Evolutionary conservation across 1,140 invertebrate genomes (phyloP), one percentile per base, ranked within the genome.

Genomic region (Ceratitis capitata): DNA sequence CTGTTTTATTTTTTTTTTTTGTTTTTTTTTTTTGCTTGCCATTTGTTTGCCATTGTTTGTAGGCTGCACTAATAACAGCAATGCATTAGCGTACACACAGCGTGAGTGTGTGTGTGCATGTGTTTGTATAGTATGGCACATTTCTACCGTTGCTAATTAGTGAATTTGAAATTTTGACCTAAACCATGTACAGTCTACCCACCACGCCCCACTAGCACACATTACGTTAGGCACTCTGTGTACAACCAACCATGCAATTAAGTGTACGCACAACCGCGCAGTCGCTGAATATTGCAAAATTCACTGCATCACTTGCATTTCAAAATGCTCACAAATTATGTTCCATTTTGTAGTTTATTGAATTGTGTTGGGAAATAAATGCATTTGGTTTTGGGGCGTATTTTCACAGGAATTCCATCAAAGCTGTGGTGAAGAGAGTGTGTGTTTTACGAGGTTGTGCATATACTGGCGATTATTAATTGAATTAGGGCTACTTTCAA

Each of bases 121-220:
- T 58, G 26, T 29, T 4, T 19, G 23, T 69, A 12, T 69, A 1
- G 56, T 23, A 12, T 69, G 2, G 56, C 56, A 29, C 61, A 69
- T 69, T 69, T 69, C 14, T 32, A 61, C n/a, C 69, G 69, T 45
- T 78, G 39, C 69, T 78, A 78, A 78, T 78, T 78, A 78, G 69
- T 23, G 69, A 78, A 45, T 45, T 45, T 78, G 69, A 39, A 45
- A 78, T 78, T 42, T 12, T 45, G n/a, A n/a, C n/a, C 35, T 78
- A 78, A 45, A n/a, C 69, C 19, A 14, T 58, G 19, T 58, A 29
- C 3, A n/a, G 23, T 84, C 49, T 29, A n/a, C 51, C 61, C 26
- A 45, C 39, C 29, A 61, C 51, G 83, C 35, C n/a, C 51, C n/a
- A n/a, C n/a, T n/a, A n/a, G 32, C 53, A 84, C 29, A 39, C 83